A percentile compares a stretch with the other conserved stretches of the same genome.
Evolutionary conservation across 2,113 vertebrate species (phyloP).

Genomic region (Muscicapa adusta): DNA sequence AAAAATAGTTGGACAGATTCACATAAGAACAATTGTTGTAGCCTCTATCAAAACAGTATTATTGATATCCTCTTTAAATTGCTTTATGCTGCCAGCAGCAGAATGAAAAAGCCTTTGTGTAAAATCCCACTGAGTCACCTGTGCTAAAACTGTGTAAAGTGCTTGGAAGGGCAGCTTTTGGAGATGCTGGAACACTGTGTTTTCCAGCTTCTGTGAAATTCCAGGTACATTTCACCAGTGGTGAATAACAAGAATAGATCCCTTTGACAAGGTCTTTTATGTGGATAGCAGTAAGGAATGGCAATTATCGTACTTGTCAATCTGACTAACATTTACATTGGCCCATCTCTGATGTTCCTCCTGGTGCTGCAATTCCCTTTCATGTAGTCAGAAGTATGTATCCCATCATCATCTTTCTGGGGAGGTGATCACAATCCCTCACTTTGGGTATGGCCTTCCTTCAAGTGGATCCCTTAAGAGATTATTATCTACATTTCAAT

Average conservation of each 20-base stretch:
- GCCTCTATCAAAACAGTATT: not conserved
- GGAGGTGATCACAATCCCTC: not conserved
- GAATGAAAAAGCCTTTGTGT: conserved; percentile 18
- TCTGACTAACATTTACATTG: not conserved
- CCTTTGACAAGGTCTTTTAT: not conserved
- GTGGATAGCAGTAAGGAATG: not conserved
- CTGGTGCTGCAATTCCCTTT: not conserved
- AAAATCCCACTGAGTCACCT: not conserved
- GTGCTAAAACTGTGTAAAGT: not conserved
- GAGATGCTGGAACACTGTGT: not conserved
- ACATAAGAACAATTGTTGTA: not conserved
- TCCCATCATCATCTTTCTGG: not conserved
- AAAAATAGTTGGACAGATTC: not conserved
- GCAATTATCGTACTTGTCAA: not conserved
- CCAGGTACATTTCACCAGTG: not conserved
- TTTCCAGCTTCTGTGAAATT: not conserved
- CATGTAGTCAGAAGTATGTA: not conserved
- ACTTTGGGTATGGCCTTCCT: not conserved
- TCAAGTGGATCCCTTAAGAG: not conserved
- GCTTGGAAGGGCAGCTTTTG: not conserved
- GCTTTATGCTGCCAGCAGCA: not conserved
- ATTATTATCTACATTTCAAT: not conserved
- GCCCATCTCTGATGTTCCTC: not conserved
- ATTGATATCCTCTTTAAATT: not conserved
- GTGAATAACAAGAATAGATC: not conserved